Conservation (phyloP, 2,888 invertebrate genomes). For the Melinaea marsaeus region DNA sequence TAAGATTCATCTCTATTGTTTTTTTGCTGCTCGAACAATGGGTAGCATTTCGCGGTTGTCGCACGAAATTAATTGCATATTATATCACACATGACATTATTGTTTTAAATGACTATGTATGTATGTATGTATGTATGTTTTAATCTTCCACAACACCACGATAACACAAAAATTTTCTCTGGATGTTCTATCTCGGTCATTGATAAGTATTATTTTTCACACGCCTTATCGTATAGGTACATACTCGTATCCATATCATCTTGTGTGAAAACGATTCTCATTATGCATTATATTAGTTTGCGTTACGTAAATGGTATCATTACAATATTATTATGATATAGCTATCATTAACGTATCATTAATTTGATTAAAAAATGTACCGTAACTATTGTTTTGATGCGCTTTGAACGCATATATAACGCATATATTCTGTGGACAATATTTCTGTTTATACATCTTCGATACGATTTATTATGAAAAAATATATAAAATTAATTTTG, state of each 20-base stretch:
- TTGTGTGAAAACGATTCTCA: constrained; percentile 26
- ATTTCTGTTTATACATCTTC: too few species aligned
- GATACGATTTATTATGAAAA: too few species aligned
- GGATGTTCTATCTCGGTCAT: constrained; percentile 14
- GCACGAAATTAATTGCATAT: constrained; percentile 3
- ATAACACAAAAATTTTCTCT: too few species aligned
- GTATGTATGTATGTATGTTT: too few species aligned
- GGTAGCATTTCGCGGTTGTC: constrained; percentile 27
- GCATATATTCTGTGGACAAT: too few species aligned
- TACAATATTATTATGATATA: neutral
- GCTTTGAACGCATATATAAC: too few species aligned
- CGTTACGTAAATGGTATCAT: constrained; percentile 5
- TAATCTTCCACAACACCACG: too few species aligned
- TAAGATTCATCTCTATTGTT: constrained; percentile 31
- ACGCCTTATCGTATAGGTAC: constrained; percentile 26
- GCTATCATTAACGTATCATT: neutral
- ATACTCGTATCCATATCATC: constrained; percentile 13
- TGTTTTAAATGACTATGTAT: neutral
- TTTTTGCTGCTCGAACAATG: constrained; percentile 29
- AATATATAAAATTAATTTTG: too few species aligned
- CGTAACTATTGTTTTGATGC: neutral
- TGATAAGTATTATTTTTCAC: constrained; percentile 28
- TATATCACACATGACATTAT: neutral
- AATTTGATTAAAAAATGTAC: neutral
- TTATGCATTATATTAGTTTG: constrained; percentile 3